Percentiles rank a stretch among this genome's conserved stretches.
Conservation (phyloP, 2,113 vertebrate genomes). For the Tragulus kanchil region DNA sequence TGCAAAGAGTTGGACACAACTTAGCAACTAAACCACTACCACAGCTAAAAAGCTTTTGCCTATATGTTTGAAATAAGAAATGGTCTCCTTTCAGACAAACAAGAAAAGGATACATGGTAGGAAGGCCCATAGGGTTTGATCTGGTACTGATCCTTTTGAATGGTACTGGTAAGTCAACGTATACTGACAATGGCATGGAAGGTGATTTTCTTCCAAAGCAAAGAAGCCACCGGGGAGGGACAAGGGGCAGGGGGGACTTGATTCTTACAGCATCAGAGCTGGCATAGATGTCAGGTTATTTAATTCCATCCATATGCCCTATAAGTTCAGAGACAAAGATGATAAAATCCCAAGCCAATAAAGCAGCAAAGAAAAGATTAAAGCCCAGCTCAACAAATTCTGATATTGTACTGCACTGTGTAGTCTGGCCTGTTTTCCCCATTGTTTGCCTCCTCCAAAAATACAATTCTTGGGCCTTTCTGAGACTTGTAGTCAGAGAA, state of each 20-base stretch:
- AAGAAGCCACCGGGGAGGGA: neutral
- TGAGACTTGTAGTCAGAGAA: neutral
- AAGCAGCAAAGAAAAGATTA: neutral
- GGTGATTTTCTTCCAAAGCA: constrained; percentile 8
- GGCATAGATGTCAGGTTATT: neutral
- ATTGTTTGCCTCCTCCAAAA: neutral
- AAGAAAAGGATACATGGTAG: neutral
- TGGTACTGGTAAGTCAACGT: neutral
- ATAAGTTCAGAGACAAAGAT: neutral
- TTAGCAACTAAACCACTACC: neutral
- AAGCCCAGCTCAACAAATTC: constrained; percentile 8
- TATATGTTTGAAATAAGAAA: neutral
- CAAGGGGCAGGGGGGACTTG: neutral
- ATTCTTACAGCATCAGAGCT: neutral
- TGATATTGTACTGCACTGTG: neutral
- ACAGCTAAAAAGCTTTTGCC: neutral
- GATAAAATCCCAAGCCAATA: neutral
- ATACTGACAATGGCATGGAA: neutral
- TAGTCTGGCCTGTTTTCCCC: neutral
- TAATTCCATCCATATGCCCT: neutral
- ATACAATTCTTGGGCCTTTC: neutral
- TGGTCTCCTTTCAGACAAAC: neutral
- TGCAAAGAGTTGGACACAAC: neutral
- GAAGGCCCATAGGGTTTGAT: neutral
- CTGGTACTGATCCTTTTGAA: neutral